These are phyloP conservation scores for Drosophila carrolli DNA, from an alignment of 1,140 invertebrate genomes.

Conservation along the genomic window DNA sequence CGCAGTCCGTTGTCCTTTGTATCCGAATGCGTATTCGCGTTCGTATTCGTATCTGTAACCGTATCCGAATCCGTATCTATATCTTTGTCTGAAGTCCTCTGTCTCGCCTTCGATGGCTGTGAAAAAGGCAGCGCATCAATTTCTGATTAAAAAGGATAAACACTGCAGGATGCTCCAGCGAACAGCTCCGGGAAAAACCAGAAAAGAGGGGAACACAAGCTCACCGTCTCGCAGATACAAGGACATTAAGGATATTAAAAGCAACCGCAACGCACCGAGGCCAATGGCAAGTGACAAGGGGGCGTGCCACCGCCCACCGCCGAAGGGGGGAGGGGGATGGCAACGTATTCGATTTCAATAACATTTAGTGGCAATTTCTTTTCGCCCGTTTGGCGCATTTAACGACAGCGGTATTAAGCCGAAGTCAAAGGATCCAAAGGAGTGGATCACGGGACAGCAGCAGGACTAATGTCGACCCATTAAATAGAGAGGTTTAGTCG, in stretches of 20 bases:
- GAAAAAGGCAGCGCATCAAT: slow-evolving; percentile 55
- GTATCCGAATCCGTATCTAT: not conserved
- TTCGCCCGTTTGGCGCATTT: slow-evolving; percentile 57
- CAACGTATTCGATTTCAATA: slow-evolving; percentile 75
- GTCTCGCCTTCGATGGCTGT: slow-evolving; percentile 7
- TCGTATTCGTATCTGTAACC: not conserved
- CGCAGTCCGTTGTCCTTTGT: not conserved
- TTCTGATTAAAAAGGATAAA: slow-evolving; percentile 69
- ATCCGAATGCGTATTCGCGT: not conserved
- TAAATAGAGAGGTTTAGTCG: slow-evolving; percentile 31
- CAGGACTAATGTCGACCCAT: slow-evolving; percentile 65
- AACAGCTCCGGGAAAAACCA: slow-evolving; percentile 31
- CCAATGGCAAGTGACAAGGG: slow-evolving; percentile 39
- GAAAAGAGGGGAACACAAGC: slow-evolving; percentile 3
- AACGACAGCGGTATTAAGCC: slow-evolving; percentile 64
- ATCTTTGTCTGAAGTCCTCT: not conserved
- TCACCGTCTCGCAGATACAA: slow-evolving; percentile 21
- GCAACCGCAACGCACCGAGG: slow-evolving; percentile 28
- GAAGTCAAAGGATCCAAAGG: not conserved
- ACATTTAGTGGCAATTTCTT: slow-evolving; percentile 77
- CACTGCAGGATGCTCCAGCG: slow-evolving; percentile 21
- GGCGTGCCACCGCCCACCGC: not conserved
- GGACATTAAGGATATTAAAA: slow-evolving; percentile 53
- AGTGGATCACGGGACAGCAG: slow-evolving; percentile 18
- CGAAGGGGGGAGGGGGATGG: not conserved